Evolutionary conservation across 2,113 vertebrate species (phyloP).

Genomic region (Canis aureus): DNA sequence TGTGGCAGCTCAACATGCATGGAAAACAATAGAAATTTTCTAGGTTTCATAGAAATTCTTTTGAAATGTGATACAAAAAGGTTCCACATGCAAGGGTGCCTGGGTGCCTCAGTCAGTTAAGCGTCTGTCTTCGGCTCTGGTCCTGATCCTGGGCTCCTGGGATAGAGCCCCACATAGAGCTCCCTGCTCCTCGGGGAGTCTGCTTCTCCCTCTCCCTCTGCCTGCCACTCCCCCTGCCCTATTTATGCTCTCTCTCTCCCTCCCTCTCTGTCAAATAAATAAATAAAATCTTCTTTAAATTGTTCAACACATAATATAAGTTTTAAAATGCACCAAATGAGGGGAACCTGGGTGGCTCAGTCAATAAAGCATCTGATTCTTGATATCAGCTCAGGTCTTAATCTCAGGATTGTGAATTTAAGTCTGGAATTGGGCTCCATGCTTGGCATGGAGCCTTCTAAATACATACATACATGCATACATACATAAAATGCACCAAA

Average conservation of each 20-base stretch:
- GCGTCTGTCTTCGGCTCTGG: background rate
- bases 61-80: background rate
- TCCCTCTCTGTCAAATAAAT: background rate
- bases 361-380: background rate
- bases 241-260: background rate
- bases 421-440: background rate
- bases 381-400: background rate
- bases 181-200: background rate
- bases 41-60: conserved; percentile 36
- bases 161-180: background rate
- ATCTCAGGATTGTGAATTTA: background rate
- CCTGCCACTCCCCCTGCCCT: no score
- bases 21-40: background rate
- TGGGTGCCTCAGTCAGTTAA: background rate
- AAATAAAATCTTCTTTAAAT: background rate
- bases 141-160: background rate
- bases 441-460: background rate
- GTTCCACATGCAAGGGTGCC: background rate
- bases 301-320: no score
- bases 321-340: background rate
- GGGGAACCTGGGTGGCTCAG: background rate
- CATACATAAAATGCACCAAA: background rate
- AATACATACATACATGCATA: background rate
- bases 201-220: background rate
- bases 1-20: background rate